Evolutionary conservation across 2,113 vertebrate species (phyloP).

Genomic region (Enhydra lutris): DNA sequence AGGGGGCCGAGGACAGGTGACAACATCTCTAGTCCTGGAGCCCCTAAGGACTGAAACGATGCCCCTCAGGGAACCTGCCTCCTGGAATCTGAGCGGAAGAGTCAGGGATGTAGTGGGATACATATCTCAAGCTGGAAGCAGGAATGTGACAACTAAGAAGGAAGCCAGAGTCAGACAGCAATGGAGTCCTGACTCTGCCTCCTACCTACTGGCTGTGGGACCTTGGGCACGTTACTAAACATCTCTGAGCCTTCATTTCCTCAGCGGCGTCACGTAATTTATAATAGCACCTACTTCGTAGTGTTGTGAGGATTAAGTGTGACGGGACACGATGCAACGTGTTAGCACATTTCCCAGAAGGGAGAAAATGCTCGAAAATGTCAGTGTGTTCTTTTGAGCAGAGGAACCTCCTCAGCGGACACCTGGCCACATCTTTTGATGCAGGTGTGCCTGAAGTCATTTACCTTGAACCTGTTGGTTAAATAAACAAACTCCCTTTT

Average conservation of each 20-base stretch:
- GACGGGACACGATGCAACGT: not conserved
- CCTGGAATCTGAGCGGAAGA: not conserved
- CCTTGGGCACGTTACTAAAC: not conserved
- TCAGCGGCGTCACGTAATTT: not conserved
- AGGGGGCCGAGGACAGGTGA: accelerated
- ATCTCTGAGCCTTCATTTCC: not conserved
- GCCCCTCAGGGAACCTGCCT: not conserved
- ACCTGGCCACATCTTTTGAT: not conserved
- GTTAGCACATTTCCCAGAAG: not conserved
- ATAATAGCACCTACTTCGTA: not conserved
- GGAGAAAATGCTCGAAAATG: not conserved
- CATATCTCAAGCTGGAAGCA: not conserved
- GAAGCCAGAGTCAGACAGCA: not conserved
- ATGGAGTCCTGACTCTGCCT: not conserved
- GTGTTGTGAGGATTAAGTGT: not conserved
- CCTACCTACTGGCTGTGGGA: not conserved
- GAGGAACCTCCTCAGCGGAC: not conserved
- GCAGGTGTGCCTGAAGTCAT: not conserved
- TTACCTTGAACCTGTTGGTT: not conserved
- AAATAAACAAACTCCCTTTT: not conserved
- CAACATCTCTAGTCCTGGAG: not conserved
- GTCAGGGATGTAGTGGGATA: not conserved
- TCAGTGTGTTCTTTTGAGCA: not conserved
- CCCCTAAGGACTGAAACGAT: not conserved
- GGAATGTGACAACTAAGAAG: not conserved